Evolutionary conservation across 2,888 invertebrate genomes (phyloP).

Genomic region (Sinhomidia bicolor): DNA sequence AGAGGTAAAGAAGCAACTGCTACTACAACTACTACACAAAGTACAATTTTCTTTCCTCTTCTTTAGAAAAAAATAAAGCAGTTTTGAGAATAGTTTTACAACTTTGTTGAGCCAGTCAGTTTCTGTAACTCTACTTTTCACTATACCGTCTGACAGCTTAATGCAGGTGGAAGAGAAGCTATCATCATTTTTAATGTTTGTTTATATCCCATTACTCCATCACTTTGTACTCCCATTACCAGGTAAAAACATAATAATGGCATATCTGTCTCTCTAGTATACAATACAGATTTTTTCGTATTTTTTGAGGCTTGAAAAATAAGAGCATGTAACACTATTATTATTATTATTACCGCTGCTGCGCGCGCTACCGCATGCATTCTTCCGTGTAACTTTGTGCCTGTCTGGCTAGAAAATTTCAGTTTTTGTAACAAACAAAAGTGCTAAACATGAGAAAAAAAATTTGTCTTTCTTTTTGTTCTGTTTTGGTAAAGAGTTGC

Average conservation of each 20-base stretch:
- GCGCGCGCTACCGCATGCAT: too few species aligned
- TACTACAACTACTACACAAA: too few species aligned
- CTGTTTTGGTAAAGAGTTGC: background rate
- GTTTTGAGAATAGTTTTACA: background rate
- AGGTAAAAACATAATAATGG: background rate
- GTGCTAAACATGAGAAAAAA: background rate
- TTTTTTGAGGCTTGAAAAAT: background rate
- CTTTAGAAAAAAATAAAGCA: background rate
- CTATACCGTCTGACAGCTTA: background rate
- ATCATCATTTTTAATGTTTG: background rate
- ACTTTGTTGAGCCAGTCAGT: background rate
- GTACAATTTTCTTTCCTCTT: background rate
- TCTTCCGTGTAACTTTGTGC: background rate
- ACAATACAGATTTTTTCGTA: background rate
- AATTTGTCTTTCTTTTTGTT: background rate
- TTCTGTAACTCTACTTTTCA: background rate
- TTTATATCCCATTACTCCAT: background rate
- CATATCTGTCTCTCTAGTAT: too few species aligned
- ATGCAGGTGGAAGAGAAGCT: background rate
- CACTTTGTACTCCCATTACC: background rate
- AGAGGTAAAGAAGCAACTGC: background rate
- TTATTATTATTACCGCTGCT: too few species aligned
- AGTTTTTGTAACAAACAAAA: too few species aligned
- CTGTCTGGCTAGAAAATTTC: background rate
- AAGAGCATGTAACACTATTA: background rate